A percentile compares a stretch with the other conserved stretches of the same genome.
Conservation (phyloP, 1,140 invertebrate genomes). For the Drosophila azteca region DNA sequence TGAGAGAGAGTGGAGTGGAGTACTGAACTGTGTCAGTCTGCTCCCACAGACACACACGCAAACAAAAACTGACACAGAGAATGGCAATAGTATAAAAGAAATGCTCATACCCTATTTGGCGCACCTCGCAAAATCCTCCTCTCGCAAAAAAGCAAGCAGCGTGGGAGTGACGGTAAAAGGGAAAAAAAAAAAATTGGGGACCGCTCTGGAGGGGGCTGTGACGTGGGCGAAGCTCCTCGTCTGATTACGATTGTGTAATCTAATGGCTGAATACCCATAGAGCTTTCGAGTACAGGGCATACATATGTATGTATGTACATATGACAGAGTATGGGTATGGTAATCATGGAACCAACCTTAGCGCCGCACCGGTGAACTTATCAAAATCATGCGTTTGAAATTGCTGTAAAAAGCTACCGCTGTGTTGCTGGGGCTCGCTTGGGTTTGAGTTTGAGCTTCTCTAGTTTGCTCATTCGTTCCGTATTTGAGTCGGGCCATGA, state of each 20-base stretch:
- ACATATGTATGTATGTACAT: background rate
- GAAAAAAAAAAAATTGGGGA: background rate
- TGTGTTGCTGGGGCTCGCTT: slow-evolving; percentile 20
- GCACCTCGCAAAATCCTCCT: slow-evolving; percentile 29
- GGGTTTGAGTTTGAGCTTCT: slow-evolving; percentile 8
- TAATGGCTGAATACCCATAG: slow-evolving; percentile 2
- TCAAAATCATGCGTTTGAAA: slow-evolving; percentile 42
- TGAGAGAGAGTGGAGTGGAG: slow-evolving; percentile 1
- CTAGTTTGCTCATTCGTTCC: slow-evolving; percentile 27
- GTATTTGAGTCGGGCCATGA: slow-evolving; percentile 40
- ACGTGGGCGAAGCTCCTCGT: too few species aligned
- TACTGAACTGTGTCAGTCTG: slow-evolving; percentile 33
- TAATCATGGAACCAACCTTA: slow-evolving; percentile 15
- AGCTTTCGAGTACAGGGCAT: slow-evolving; percentile 10
- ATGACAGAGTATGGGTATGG: slow-evolving; percentile 37
- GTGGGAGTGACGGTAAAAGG: slow-evolving; percentile 40
- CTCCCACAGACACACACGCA: background rate
- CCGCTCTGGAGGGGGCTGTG: too few species aligned
- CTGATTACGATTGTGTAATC: slow-evolving; percentile 37
- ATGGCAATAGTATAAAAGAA: too few species aligned
- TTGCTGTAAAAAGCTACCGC: slow-evolving; percentile 20
- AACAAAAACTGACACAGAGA: background rate
- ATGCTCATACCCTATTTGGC: background rate
- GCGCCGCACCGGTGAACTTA: slow-evolving; percentile 27
- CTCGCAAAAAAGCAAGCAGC: slow-evolving; percentile 23